Evolutionary conservation across 2,888 invertebrate genomes (phyloP), one percentile per base, ranked within the genome.

Genomic region (Zootermopsis nevadensis): DNA sequence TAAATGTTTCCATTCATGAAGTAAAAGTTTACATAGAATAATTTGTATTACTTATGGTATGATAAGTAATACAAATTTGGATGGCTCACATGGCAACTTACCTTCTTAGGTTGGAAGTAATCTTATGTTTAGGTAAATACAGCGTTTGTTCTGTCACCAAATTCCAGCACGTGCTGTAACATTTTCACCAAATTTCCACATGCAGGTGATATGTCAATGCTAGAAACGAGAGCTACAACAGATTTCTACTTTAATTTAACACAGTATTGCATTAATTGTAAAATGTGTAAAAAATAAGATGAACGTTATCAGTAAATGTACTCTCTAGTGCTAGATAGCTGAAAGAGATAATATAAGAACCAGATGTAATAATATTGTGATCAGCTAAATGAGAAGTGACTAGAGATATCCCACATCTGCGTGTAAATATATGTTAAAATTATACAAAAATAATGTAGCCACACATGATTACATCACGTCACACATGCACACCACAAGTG

Each of bases 401-500:
- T 60, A 60, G 60, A 60, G n/a, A 60, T 60, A 60, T 10, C 6
- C 15, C 24, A 53, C 60, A 60, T 4, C 4, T 60, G 60, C 7
- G n/a, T 60, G 60, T 60, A 60, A 7, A 60, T n/a, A 60, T 60
- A 6, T n/a, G 27, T 55, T 55, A 55, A 55, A 60, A 60, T 60
- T 27, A 60, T 27, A 60, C 60, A 60, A 60, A 60, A 60, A 42
- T 48, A n/a, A 76, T 19, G 42, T 76, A 48, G 42, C 42, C 48
- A 76, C 12, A 27, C 38, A 76, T 27, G 35, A 76, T 19, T 76
- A 48, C 48, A 27, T 12, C 27, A 30, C 76, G 42, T 83, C 72
- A 83, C n/a, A 86, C 86, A 84, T 85, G 84, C 42, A 85, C 86
- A 77, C 85, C 83, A 60, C 81, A 83, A 74, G 85, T 84, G 76